Conservation (phyloP, 2,797 vertebrate species). For the Paguma larvata region DNA sequence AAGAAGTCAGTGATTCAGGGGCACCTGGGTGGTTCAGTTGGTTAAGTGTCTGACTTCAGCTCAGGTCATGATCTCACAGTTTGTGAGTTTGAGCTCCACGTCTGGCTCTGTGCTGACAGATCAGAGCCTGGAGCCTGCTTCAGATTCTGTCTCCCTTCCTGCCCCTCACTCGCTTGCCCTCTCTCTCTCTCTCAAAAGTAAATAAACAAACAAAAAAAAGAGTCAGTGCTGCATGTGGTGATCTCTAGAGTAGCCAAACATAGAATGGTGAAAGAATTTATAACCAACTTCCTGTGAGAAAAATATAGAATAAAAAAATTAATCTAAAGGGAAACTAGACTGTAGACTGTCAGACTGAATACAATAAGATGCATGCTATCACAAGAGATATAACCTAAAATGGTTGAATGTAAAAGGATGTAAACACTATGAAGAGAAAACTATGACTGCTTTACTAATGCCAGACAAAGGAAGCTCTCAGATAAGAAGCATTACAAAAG, state of each 20-base stretch:
- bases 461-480: background rate
- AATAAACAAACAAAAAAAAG: background rate
- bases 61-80: too few species aligned
- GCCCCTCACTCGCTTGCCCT: too few species aligned
- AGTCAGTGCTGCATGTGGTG: background rate
- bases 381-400: background rate
- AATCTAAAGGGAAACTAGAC: background rate
- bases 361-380: background rate
- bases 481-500: background rate
- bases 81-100: too few species aligned
- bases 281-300: conserved; percentile 5
- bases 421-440: background rate
- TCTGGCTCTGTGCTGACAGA: too few species aligned
- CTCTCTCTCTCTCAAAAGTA: too few species aligned
- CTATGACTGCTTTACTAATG: background rate
- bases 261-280: background rate
- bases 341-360: background rate
- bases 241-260: background rate
- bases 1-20: background rate
- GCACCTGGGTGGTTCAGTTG: too few species aligned
- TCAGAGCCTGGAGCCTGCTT: too few species aligned
- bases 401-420: background rate
- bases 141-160: too few species aligned
- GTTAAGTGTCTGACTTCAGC: too few species aligned
- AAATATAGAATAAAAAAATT: background rate